Conservation (phyloP, 2,113 vertebrate genomes). For the Sisor rabdophorus region DNA sequence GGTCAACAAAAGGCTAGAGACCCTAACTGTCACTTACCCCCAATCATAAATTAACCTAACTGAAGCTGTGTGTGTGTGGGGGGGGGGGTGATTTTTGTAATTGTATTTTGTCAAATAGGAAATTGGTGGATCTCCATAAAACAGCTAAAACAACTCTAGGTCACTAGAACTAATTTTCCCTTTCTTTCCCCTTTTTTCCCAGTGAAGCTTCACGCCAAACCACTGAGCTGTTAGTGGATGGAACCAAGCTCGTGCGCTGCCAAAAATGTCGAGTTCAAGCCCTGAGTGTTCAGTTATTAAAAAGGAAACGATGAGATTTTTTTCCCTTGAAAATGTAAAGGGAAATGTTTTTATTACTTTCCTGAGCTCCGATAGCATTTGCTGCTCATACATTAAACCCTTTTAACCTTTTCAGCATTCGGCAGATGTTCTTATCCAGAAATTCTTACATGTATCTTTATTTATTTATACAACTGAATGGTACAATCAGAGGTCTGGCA, state of each 20-base stretch:
- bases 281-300: not conserved
- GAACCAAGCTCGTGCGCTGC: not conserved
- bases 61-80: not conserved
- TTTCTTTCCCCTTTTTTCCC: constrained; percentile 5
- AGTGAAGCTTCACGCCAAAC: constrained; percentile 18
- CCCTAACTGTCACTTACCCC: not conserved
- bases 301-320: not conserved
- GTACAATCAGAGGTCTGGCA: too few species aligned
- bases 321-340: not conserved
- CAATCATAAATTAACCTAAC: not conserved
- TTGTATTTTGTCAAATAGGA: constrained; percentile 14
- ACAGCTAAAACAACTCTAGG: constrained; percentile 23
- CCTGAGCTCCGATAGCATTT: not conserved
- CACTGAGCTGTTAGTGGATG: constrained; percentile 18
- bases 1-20: not conserved
- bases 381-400: not conserved
- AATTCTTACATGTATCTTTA: too few species aligned
- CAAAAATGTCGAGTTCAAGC: not conserved
- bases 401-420: not conserved
- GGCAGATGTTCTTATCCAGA: too few species aligned
- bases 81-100: not conserved
- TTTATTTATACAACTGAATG: too few species aligned
- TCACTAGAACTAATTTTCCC: constrained; percentile 20
- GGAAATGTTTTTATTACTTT: not conserved
- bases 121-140: constrained; percentile 14